A percentile compares a stretch with the other conserved stretches of the same genome.
phyloP scores from a whole-genome alignment of 2,113 vertebrate genomes.

The Oplegnathus fasciatus region DNA sequence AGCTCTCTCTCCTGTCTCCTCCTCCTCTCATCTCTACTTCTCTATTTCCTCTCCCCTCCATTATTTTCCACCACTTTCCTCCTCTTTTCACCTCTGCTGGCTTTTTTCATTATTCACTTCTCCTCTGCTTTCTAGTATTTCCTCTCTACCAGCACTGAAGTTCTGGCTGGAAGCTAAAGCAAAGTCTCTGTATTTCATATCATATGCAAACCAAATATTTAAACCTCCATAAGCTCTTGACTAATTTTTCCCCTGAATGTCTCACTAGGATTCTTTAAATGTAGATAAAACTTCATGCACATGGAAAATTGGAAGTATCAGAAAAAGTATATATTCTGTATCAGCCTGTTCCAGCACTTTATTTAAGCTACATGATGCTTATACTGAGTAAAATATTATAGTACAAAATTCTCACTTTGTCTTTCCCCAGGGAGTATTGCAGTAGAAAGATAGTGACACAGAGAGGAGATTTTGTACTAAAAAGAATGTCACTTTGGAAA shows the following conservation, averaged over 20 bases:
- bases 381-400: background rate
- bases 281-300: background rate
- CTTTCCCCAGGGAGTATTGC: too few relatives aligned
- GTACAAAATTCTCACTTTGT: too few relatives aligned
- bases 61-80: constrained; percentile 40
- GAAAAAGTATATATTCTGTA: background rate
- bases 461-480: too few relatives aligned
- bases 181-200: background rate
- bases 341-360: background rate
- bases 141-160: constrained; percentile 3
- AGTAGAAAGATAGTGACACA: too few relatives aligned
- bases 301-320: background rate
- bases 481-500: background rate
- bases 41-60: constrained; percentile 7
- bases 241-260: background rate
- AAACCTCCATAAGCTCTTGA: background rate
- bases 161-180: constrained; percentile 15
- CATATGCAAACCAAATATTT: background rate
- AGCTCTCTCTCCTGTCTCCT: constrained; percentile 35
- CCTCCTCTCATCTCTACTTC: constrained; percentile 25
- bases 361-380: too few relatives aligned
- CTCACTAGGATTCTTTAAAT: background rate
- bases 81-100: background rate
- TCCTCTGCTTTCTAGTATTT: constrained; percentile 47
- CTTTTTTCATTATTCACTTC: constrained; percentile 19